Evolutionary conservation across 2,113 vertebrate genomes (phyloP).

Genomic region (Lepisosteus oculatus): DNA sequence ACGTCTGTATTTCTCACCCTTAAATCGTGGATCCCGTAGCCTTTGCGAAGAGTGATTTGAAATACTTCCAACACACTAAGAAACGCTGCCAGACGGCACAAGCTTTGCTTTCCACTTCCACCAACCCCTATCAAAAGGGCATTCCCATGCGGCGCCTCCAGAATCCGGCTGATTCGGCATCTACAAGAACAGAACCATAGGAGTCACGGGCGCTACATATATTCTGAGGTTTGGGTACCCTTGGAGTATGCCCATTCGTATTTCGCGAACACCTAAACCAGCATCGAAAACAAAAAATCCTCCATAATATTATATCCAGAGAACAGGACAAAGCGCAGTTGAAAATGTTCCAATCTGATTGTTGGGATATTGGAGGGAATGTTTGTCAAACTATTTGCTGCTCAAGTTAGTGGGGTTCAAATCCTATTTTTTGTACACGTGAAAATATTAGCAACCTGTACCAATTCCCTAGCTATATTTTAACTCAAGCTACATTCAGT

Average conservation of each 20-base stretch:
- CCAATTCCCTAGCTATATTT: too few relatives aligned
- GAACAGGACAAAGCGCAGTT: too few relatives aligned
- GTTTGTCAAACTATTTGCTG: too few relatives aligned
- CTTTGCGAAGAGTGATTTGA: slow-evolving; percentile 70
- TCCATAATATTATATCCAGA: too few relatives aligned
- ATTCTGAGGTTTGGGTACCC: background rate
- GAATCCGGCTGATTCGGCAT: slow-evolving; percentile 70
- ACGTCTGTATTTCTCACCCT: slow-evolving; percentile 41
- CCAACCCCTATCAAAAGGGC: slow-evolving; percentile 65
- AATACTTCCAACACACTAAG: slow-evolving; percentile 66
- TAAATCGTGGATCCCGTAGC: slow-evolving; percentile 67
- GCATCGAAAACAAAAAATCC: too few relatives aligned
- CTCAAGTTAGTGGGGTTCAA: too few relatives aligned
- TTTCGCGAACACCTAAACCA: too few relatives aligned
- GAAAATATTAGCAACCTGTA: too few relatives aligned
- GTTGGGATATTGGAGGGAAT: too few relatives aligned
- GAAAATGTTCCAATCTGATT: too few relatives aligned
- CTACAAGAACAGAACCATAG: slow-evolving; percentile 35
- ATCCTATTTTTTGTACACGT: too few relatives aligned
- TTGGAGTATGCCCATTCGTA: background rate
- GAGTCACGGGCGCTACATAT: background rate
- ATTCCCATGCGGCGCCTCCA: slow-evolving; percentile 67
- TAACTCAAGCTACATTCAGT: too few relatives aligned
- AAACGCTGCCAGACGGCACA: slow-evolving; percentile 65
- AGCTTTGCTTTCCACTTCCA: slow-evolving; percentile 68